Evolutionary conservation across 2,797 vertebrate genomes (phyloP).

Genomic region (Cossypha caffra): DNA sequence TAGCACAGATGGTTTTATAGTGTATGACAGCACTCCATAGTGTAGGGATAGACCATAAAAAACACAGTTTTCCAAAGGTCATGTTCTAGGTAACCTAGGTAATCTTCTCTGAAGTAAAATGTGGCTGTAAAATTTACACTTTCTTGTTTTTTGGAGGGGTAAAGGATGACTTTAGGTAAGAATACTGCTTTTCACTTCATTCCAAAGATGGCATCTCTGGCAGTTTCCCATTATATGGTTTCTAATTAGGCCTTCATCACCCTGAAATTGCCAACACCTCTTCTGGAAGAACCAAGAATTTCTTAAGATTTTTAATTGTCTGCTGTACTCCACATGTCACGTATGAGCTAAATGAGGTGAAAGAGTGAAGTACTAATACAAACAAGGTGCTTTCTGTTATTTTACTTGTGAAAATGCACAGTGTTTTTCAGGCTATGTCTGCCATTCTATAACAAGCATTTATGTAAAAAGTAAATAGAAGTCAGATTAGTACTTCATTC

Average conservation of each 20-base stretch:
- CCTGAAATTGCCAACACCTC: neutral
- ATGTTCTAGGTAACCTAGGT: neutral
- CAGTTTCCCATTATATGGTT: neutral
- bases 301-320: neutral
- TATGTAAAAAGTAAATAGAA: neutral
- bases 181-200: neutral
- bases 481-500: neutral
- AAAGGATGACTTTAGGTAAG: neutral
- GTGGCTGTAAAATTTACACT: neutral
- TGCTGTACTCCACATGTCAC: neutral
- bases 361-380: neutral
- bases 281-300: neutral
- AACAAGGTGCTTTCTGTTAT: neutral
- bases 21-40: neutral
- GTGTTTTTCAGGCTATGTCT: neutral
- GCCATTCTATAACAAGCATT: neutral
- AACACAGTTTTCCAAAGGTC: neutral
- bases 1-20: neutral
- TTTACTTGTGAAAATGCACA: neutral
- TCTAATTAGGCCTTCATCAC: neutral
- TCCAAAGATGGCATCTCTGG: neutral
- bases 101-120: neutral
- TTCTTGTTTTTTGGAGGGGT: neutral
- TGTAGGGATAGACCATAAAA: neutral
- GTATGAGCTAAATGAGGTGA: neutral